These are phyloP conservation scores for Lepidostoma basale DNA, from an alignment of 1,140 invertebrate genomes.

Conservation along the genomic window DNA sequence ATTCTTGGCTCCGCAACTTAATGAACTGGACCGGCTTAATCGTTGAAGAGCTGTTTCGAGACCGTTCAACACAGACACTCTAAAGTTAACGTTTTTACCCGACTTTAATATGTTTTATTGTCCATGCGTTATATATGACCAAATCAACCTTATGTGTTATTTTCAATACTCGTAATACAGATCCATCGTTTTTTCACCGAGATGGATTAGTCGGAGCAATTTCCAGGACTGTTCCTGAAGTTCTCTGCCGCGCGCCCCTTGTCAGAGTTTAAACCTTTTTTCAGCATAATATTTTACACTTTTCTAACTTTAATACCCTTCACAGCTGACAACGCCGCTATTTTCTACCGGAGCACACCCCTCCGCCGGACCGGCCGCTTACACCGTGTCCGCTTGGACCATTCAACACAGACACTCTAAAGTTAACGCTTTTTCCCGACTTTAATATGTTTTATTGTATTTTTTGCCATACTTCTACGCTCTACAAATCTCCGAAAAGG, in stretches of 20 bases:
- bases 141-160: no score
- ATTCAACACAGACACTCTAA: background rate
- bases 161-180: no score
- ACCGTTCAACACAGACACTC: background rate
- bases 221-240: background rate
- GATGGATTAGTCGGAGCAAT: background rate
- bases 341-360: background rate
- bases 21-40: no score
- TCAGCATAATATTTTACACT: no score
- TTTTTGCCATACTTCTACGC: no score
- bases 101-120: no score
- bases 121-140: no score
- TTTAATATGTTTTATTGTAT: no score
- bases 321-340: slow-evolving; percentile 3
- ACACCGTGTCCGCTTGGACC: background rate
- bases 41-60: no score
- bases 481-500: no score
- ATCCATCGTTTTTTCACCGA: no score
- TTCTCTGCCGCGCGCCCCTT: background rate
- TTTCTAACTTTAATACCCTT: background rate
- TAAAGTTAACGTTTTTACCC: background rate
- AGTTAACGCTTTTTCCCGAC: background rate
- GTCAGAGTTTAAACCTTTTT: slow-evolving; percentile 2
- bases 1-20: no score
- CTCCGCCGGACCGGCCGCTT: background rate